Evolutionary conservation across 2,888 invertebrate species (phyloP).

Genomic region (Ypsolopha sequella): DNA sequence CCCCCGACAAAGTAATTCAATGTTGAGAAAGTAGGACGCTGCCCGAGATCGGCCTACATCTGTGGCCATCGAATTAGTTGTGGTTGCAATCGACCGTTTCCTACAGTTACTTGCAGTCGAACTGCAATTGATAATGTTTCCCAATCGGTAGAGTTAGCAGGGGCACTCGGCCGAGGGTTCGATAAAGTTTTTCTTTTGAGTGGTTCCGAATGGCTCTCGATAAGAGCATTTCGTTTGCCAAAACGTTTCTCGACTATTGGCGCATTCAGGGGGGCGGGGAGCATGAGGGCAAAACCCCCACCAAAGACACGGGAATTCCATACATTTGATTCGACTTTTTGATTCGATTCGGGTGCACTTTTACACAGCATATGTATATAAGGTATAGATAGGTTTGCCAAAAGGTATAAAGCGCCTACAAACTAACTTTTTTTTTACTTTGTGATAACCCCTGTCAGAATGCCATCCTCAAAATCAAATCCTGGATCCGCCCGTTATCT

Average conservation of each 20-base stretch:
- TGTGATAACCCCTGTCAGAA: too few relatives aligned
- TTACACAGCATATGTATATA: too few relatives aligned
- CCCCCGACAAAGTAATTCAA: conserved; percentile 52
- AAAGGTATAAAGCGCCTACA: too few relatives aligned
- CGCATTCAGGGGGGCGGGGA: too few relatives aligned
- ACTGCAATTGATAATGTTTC: conserved; percentile 51
- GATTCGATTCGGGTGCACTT: too few relatives aligned
- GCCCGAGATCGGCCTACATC: conserved; percentile 62
- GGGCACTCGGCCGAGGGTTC: background rate
- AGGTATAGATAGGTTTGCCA: too few relatives aligned
- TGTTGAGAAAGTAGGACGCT: conserved; percentile 63
- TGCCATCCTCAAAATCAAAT: too few relatives aligned
- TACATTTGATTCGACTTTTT: too few relatives aligned
- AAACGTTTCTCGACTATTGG: background rate
- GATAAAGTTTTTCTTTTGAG: conserved; percentile 3
- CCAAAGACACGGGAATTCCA: too few relatives aligned
- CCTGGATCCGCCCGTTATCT: too few relatives aligned
- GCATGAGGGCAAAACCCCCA: too few relatives aligned
- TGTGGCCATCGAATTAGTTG: conserved; percentile 51
- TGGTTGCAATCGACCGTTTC: conserved; percentile 56
- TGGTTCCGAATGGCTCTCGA: background rate
- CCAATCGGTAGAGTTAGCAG: conserved; percentile 20
- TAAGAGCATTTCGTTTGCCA: background rate
- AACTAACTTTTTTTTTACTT: too few relatives aligned
- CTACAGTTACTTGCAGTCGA: conserved; percentile 44